phyloP scores from a whole-genome alignment of 1,140 invertebrate species.

The Neotoxoptera formosana region DNA sequence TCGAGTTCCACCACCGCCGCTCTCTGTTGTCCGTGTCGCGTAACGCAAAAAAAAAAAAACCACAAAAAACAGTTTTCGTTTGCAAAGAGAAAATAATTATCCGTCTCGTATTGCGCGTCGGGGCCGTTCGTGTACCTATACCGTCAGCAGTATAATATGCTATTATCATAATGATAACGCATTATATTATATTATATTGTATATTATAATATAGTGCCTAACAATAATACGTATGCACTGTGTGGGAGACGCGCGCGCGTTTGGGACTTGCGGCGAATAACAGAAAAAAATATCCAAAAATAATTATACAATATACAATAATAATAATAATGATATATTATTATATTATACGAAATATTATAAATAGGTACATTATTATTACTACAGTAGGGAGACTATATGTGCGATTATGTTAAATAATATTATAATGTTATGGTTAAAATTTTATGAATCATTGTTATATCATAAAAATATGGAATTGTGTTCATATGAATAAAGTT shows the following conservation, averaged over 20 bases:
- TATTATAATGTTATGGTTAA: constrained; percentile 45
- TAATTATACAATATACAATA: background rate
- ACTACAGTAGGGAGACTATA: constrained; percentile 26
- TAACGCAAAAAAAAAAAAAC: background rate
- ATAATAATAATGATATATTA: background rate
- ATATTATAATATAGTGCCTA: too few species aligned
- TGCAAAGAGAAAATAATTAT: background rate
- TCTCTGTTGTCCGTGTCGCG: background rate
- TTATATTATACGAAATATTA: constrained; percentile 37
- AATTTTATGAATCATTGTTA: constrained; percentile 57
- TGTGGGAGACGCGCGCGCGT: background rate
- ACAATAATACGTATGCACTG: background rate
- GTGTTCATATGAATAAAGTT: constrained; percentile 55
- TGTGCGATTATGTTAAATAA: constrained; percentile 49
- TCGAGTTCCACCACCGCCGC: background rate
- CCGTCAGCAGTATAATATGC: background rate
- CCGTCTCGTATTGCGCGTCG: background rate
- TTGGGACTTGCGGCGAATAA: background rate
- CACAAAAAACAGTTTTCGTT: background rate
- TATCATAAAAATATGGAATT: constrained; percentile 53
- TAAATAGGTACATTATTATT: background rate
- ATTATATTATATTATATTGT: too few species aligned
- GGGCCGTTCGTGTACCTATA: background rate
- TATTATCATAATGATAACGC: too few species aligned
- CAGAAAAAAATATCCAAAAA: background rate